phyloP scores from a whole-genome alignment of 2,797 vertebrate species.

The Podargus strigoides region DNA sequence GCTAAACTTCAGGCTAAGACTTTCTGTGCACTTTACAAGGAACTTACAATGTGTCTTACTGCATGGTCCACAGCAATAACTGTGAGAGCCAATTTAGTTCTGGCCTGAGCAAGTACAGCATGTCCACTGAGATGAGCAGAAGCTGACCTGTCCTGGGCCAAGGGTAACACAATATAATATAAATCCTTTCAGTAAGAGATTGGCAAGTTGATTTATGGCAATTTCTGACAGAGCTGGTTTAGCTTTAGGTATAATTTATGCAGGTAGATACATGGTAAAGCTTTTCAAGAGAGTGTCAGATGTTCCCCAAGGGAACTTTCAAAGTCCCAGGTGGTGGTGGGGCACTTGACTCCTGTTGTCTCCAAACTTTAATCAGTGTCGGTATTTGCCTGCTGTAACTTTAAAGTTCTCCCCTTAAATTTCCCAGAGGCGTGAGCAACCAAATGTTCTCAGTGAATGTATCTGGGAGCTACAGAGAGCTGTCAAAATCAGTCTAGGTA shows the following conservation, averaged over 20 bases:
- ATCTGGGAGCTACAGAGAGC: not conserved
- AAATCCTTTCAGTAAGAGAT: not conserved
- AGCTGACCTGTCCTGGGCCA: not conserved
- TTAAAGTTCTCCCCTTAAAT: not conserved
- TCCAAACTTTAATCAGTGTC: not conserved
- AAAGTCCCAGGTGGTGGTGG: accelerated
- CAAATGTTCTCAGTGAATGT: not conserved
- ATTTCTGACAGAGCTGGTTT: not conserved
- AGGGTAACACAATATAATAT: accelerated
- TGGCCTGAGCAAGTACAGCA: not conserved
- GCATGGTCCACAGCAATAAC: not conserved
- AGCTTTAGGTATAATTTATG: not conserved
- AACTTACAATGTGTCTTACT: not conserved
- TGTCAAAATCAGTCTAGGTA: not conserved
- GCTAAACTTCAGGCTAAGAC: not conserved
- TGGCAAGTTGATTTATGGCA: not conserved
- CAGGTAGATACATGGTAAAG: not conserved
- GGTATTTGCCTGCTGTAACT: not conserved
- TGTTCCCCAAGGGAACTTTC: not conserved
- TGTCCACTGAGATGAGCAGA: not conserved
- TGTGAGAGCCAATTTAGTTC: not conserved
- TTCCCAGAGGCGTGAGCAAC: not conserved
- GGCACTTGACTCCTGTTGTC: not conserved
- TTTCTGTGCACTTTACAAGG: not conserved
- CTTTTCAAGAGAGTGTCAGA: not conserved